phyloP scores from a whole-genome alignment of 2,888 invertebrate genomes.

The Podotricha telesiphe region DNA sequence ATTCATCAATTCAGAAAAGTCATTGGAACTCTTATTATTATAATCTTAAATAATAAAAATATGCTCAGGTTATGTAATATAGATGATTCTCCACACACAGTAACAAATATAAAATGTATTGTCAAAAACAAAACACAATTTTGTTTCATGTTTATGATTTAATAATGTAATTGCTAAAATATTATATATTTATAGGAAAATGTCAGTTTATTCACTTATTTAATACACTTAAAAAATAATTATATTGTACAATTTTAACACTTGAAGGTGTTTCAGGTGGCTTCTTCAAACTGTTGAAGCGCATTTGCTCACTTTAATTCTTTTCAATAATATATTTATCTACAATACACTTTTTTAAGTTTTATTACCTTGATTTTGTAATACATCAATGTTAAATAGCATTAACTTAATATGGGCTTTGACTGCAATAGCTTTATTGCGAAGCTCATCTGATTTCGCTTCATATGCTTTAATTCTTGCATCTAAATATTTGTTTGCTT shows the following conservation, averaged over 20 bases:
- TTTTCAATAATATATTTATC: background rate
- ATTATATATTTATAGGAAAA: background rate
- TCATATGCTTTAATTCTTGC: constrained; percentile 87
- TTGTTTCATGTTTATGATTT: too few species aligned
- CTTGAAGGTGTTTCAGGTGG: too few species aligned
- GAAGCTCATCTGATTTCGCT: constrained; percentile 84
- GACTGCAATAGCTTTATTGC: constrained; percentile 87
- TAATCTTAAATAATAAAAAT: too few species aligned
- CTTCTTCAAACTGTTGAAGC: too few species aligned
- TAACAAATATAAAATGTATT: too few species aligned
- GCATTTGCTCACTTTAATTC: background rate
- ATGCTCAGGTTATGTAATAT: too few species aligned
- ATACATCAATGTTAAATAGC: constrained; percentile 86
- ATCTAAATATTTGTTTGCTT: constrained; percentile 88
- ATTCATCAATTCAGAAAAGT: too few species aligned
- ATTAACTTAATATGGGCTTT: constrained; percentile 92
- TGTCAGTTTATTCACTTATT: background rate
- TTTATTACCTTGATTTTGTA: constrained; percentile 61
- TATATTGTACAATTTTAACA: too few species aligned
- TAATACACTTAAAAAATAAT: background rate
- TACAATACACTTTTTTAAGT: background rate
- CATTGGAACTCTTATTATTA: too few species aligned
- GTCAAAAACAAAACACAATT: too few species aligned
- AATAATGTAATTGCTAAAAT: too few species aligned
- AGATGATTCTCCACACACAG: too few species aligned